phyloP scores from a whole-genome alignment of 2,888 invertebrate species.

The Ametastegia equiseti region DNA sequence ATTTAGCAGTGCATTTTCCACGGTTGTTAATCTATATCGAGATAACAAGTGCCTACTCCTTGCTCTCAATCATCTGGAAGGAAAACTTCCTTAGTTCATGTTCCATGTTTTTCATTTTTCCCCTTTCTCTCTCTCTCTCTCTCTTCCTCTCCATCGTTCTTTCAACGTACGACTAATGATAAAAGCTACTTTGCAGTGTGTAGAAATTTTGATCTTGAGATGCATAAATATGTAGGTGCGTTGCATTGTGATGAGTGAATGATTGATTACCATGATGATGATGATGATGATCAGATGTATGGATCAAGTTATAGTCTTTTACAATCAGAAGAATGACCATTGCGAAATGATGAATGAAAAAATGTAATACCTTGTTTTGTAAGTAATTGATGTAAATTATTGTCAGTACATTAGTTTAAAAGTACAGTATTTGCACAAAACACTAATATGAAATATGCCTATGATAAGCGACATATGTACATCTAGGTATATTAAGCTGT shows the following conservation, averaged over 20 bases:
- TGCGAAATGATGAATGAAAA: slow-evolving; percentile 14
- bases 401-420: slow-evolving; percentile 60
- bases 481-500: slow-evolving; percentile 21
- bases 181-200: slow-evolving; percentile 30
- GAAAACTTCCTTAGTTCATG: slow-evolving; percentile 13
- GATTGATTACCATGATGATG: too few species aligned
- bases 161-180: not conserved
- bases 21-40: slow-evolving; percentile 43
- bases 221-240: not conserved
- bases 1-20: slow-evolving; percentile 42
- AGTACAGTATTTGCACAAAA: slow-evolving; percentile 60
- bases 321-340: slow-evolving; percentile 12
- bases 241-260: slow-evolving; percentile 13
- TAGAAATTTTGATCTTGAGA: slow-evolving; percentile 21
- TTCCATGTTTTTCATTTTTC: slow-evolving; percentile 21
- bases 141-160: not conserved
- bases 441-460: slow-evolving; percentile 32
- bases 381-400: slow-evolving; percentile 68
- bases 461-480: slow-evolving; percentile 38
- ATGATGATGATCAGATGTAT: not conserved
- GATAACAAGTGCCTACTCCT: slow-evolving; percentile 48
- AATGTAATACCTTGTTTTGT: slow-evolving; percentile 42
- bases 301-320: slow-evolving; percentile 35
- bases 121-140: not conserved
- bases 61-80: slow-evolving; percentile 35